A percentile compares a stretch with the other conserved stretches of the same genome.
Conservation (phyloP, 64 coral and sea anemone genomes). For the Catalaphyllia jardinei region DNA sequence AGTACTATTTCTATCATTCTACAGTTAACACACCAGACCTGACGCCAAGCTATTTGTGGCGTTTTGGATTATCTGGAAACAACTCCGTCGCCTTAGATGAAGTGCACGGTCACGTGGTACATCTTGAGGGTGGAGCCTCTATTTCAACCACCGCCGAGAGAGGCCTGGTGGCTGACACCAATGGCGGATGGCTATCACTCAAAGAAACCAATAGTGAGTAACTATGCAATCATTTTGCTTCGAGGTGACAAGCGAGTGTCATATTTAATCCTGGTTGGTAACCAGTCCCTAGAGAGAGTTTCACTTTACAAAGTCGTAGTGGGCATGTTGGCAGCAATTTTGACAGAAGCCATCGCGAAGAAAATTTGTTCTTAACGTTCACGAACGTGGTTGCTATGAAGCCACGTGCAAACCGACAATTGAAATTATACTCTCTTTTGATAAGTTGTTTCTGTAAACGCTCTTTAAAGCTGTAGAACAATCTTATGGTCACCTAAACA, state of each 20-base stretch:
- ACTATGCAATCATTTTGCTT: not conserved
- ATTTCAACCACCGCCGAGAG: slow-evolving; percentile 45
- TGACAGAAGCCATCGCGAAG: no score
- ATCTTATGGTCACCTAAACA: no score
- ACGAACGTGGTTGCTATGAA: no score
- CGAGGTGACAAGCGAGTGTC: not conserved
- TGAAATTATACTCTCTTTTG: no score
- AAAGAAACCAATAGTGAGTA: slow-evolving; percentile 71
- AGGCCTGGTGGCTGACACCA: slow-evolving; percentile 51
- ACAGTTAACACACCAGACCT: slow-evolving; percentile 44
- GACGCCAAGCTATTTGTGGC: slow-evolving; percentile 54
- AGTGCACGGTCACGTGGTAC: slow-evolving; percentile 28
- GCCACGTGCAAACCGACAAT: no score
- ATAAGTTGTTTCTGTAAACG: no score
- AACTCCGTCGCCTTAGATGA: slow-evolving; percentile 27
- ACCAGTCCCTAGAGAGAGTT: no score
- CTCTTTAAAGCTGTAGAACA: no score
- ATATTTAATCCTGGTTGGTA: not conserved
- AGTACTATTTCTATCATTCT: not conserved
- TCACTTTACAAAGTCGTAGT: no score
- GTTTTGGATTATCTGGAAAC: slow-evolving; percentile 53
- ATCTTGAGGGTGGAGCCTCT: slow-evolving; percentile 49
- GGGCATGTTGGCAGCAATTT: no score
- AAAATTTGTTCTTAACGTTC: no score
- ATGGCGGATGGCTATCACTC: slow-evolving; percentile 70